These are phyloP conservation scores for Ophion slaviceki DNA, from an alignment of 2,888 invertebrate species.

Conservation along the genomic window DNA sequence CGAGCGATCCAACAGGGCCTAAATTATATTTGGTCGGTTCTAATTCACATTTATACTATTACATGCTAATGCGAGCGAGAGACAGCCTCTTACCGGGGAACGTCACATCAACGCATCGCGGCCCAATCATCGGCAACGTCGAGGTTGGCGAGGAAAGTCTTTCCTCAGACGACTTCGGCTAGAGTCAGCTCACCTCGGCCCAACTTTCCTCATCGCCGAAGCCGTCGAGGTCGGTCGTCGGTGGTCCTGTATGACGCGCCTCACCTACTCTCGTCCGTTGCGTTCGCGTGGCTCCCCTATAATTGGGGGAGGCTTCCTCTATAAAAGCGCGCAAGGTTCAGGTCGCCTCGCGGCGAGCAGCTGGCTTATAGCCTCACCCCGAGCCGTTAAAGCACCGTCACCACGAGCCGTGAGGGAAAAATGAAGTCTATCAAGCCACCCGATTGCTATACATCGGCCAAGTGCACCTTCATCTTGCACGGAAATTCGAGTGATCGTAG, in stretches of 20 bases:
- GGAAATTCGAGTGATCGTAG: not conserved
- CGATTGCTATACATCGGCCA: not conserved
- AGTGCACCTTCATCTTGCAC: not conserved
- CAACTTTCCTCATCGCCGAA: too few relatives aligned
- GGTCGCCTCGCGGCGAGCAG: not conserved
- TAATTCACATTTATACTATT: too few relatives aligned
- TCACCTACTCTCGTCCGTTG: not conserved
- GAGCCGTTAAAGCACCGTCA: not conserved
- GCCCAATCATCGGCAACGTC: not conserved
- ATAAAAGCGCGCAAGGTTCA: not conserved
- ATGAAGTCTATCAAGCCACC: not conserved
- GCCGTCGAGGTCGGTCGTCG: too few relatives aligned
- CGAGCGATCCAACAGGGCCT: too few relatives aligned
- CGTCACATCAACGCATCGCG: not conserved
- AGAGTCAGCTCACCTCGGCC: too few relatives aligned
- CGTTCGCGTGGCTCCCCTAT: not conserved
- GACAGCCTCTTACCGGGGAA: not conserved
- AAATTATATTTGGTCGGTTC: too few relatives aligned
- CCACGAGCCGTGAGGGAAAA: not conserved
- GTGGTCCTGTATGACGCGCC: too few relatives aligned
- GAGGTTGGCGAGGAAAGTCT: not conserved
- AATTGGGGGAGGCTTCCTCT: not conserved
- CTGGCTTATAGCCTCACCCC: not conserved
- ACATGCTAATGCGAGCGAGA: not conserved
- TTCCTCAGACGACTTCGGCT: not conserved